Percentiles rank a stretch among this genome's conserved stretches.
Evolutionary conservation across 2,113 vertebrate genomes (phyloP).

Genomic region (Capreolus pygargus): DNA sequence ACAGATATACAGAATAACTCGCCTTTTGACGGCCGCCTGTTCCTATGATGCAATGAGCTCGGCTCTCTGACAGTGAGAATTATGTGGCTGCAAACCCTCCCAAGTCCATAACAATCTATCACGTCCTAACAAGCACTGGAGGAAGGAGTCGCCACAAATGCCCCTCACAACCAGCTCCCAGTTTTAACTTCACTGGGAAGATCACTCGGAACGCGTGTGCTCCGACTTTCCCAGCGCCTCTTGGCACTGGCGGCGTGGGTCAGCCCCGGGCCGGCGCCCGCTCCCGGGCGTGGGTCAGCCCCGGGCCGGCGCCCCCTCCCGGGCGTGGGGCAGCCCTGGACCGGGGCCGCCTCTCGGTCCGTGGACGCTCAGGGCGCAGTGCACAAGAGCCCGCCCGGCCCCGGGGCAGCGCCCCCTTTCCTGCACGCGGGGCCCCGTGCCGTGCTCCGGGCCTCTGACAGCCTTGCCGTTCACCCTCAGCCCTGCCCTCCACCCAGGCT

Average conservation of each 20-base stretch:
- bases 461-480: neutral
- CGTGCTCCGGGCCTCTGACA: accelerated
- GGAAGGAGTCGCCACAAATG: neutral
- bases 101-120: neutral
- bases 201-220: neutral
- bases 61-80: neutral
- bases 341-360: no score
- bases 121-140: neutral
- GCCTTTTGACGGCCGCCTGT: neutral
- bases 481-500: neutral
- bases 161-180: neutral
- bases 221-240: neutral
- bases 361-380: accelerated
- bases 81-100: neutral
- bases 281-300: no score
- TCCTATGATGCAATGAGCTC: neutral
- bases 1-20: neutral
- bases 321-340: no score
- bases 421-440: neutral
- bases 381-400: accelerated
- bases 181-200: neutral
- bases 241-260: neutral
- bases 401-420: no score
- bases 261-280: neutral
- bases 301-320: no score